Evolutionary conservation across 1,140 invertebrate species (phyloP), one percentile per base, ranked within the genome.

Genomic region (Hylaeus anthracinus): DNA sequence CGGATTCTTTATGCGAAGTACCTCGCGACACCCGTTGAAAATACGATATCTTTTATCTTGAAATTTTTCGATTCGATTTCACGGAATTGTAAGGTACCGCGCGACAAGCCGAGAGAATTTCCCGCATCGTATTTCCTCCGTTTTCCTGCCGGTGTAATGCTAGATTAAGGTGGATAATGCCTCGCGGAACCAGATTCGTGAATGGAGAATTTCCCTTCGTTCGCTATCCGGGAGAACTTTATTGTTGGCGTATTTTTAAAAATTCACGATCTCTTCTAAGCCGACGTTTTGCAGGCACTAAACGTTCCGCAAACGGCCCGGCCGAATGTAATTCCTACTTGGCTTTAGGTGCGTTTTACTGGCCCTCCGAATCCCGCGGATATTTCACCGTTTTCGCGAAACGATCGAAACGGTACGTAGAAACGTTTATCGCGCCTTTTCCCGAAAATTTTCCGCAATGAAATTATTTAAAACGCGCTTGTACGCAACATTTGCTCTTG

Each of bases 381-480:
- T 87, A 87, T 87, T 84, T 87, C 85, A 87, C 85, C 81, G 83
- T 87, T 81, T 26, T 81, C 71, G 78, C 55, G 85, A 65, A 83
- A 87, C 86, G 82, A 86, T 86, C 86, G 81, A 56, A 48, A 74
- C 39, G 67, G 69, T 63, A 37, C 51, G 58, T 45, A 10, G 48
- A 56, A 81, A 71, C 83, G 77, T 87, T 87, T 84, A 86, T 84
- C 86, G 81, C 63, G 45, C 63, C 5, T 51, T 66, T 37, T 9
- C 6, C n/a, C 5, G 39, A 1, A 26, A 41, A 26, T 5, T 51
- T 9, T 8, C 10, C 51, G 51, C 2, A 8, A 51, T 9, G 51
- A 10, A 51, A 51, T 51, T 51, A 10, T 51, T 12, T 48, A 70
- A 72, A 81, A 81, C 72, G 64, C 56, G 60, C 53, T 39, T 39